Evolutionary conservation across 2,888 invertebrate genomes (phyloP).

Genomic region (Polymixis flavicincta): DNA sequence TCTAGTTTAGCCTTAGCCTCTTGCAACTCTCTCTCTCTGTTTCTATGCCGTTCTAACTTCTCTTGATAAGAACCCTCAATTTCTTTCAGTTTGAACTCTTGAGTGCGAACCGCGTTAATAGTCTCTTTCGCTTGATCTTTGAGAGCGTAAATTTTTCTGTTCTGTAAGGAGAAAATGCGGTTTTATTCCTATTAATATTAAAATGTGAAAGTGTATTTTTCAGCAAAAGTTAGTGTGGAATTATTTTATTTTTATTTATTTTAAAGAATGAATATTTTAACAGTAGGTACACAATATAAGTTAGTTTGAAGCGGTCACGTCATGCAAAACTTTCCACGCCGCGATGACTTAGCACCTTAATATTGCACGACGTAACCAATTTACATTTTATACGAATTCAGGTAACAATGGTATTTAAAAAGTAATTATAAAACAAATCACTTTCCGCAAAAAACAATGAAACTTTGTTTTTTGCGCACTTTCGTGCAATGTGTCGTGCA

Average conservation of each 20-base stretch:
- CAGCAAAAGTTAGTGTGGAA: background rate
- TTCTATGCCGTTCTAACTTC: constrained; percentile 86
- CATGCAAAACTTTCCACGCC: background rate
- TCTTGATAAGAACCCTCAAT: constrained; percentile 81
- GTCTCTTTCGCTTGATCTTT: constrained; percentile 81
- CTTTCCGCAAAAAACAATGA: background rate
- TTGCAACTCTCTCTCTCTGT: constrained; percentile 87
- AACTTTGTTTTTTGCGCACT: background rate
- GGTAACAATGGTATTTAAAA: background rate
- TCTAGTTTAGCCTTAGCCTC: constrained; percentile 86
- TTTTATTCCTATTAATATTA: background rate
- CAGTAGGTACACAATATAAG: background rate
- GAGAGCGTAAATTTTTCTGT: constrained; percentile 77
- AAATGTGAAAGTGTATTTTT: no score
- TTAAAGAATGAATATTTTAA: no score
- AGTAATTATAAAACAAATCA: background rate
- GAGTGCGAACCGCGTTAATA: constrained; percentile 75
- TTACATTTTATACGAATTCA: background rate
- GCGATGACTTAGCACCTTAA: no score
- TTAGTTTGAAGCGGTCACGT: background rate
- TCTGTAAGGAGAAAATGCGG: constrained; percentile 70
- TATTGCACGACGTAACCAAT: background rate
- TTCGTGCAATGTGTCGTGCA: background rate
- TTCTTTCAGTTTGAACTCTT: constrained; percentile 82
- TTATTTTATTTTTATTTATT: background rate